phyloP scores from a whole-genome alignment of 2,888 invertebrate genomes.

The Nephrocerus scutellatus region DNA sequence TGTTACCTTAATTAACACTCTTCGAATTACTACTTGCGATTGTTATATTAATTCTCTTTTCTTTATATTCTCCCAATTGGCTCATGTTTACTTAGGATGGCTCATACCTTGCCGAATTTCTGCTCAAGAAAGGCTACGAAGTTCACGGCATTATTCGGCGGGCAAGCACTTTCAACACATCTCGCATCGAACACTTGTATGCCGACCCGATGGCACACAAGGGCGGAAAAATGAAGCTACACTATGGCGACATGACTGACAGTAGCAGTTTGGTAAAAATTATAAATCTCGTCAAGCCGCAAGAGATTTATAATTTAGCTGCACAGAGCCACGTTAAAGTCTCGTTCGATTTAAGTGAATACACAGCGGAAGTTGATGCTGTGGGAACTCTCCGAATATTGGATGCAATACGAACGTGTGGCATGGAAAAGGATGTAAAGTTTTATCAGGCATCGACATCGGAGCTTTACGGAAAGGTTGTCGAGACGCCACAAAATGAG shows the following conservation, averaged over 20 bases:
- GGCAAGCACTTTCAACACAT: constrained; percentile 94
- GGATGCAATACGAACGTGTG: constrained; percentile 86
- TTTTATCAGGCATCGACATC: constrained; percentile 97
- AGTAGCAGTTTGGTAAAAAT: constrained; percentile 89
- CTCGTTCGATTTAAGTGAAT: constrained; percentile 97
- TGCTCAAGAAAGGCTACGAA: constrained; percentile 85
- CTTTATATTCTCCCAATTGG: constrained; percentile 9
- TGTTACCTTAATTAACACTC: background rate
- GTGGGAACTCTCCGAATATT: constrained; percentile 86
- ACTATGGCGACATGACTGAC: constrained; percentile 98
- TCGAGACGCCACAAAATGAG: constrained; percentile 88
- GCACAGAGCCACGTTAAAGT: constrained; percentile 99
- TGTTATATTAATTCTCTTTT: constrained; percentile 2
- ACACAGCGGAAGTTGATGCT: constrained; percentile 96
- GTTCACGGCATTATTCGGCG: constrained; percentile 94
- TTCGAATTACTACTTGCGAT: constrained; percentile 19
- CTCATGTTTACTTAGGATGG: constrained; percentile 81
- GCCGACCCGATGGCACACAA: constrained; percentile 81
- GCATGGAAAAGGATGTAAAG: constrained; percentile 68
- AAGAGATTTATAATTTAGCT: constrained; percentile 95
- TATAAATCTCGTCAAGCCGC: constrained; percentile 61
- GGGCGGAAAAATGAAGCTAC: constrained; percentile 84
- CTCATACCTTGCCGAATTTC: constrained; percentile 91
- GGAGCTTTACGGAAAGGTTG: constrained; percentile 88
- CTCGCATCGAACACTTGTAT: constrained; percentile 92